Evolutionary conservation across 2,888 invertebrate species (phyloP).

Genomic region (Plebejus argus): DNA sequence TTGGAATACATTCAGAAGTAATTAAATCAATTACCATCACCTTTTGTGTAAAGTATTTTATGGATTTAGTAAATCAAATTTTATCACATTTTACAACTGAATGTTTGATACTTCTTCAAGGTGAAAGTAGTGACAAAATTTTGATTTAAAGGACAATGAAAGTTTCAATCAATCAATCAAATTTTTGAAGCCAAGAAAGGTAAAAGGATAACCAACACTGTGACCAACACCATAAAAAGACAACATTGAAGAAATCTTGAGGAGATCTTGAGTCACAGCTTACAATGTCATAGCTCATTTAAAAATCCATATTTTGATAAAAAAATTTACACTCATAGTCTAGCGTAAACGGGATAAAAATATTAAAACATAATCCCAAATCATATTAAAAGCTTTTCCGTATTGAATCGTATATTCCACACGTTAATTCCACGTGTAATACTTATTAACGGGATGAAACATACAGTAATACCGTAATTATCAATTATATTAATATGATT

Average conservation of each 20-base stretch:
- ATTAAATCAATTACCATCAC: background rate
- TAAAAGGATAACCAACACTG: too few relatives aligned
- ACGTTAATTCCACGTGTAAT: constrained; percentile 1
- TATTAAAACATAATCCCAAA: background rate
- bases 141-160: too few relatives aligned
- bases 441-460: background rate
- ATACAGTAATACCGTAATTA: background rate
- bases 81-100: background rate
- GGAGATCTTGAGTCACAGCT: too few relatives aligned
- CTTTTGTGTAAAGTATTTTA: background rate
- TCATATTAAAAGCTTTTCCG: constrained; percentile 5
- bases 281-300: background rate
- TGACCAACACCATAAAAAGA: too few relatives aligned
- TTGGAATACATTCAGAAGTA: background rate
- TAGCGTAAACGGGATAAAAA: background rate
- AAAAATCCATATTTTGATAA: background rate
- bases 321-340: too few relatives aligned
- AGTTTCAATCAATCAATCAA: too few relatives aligned
- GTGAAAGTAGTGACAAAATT: too few relatives aligned
- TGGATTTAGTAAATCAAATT: background rate
- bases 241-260: too few relatives aligned
- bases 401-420: background rate
- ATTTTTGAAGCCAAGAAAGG: too few relatives aligned
- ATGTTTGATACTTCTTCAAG: background rate
- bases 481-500: background rate